Evolutionary conservation across 1,140 invertebrate genomes (phyloP).

Genomic region (Drosophila mauritiana): DNA sequence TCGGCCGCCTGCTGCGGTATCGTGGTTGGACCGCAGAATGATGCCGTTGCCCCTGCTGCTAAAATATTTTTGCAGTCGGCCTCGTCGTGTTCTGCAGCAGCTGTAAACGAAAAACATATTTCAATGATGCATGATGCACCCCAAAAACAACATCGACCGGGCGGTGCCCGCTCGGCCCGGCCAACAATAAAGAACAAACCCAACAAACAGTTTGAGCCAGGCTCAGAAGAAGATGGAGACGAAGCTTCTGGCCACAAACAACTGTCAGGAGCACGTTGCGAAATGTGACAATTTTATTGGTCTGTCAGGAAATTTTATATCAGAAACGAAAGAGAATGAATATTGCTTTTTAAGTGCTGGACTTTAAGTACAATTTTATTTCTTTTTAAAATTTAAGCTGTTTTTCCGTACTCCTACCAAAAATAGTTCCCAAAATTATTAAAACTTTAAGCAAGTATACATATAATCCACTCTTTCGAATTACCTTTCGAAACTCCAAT

Average conservation of each 20-base stretch:
- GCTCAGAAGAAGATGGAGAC: constrained; percentile 31
- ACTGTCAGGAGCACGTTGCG: constrained; percentile 64
- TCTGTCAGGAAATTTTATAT: constrained; percentile 45
- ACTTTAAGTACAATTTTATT: not conserved
- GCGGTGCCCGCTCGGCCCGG: constrained; percentile 16
- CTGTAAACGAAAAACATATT: constrained; percentile 69
- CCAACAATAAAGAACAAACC: constrained; percentile 51
- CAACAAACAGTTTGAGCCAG: constrained; percentile 41
- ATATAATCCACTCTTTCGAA: not conserved
- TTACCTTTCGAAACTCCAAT: not conserved
- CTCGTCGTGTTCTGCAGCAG: constrained; percentile 42
- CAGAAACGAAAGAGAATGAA: constrained; percentile 19
- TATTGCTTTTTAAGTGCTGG: constrained; percentile 6
- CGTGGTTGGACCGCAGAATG: constrained; percentile 44
- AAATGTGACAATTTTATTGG: constrained; percentile 79
- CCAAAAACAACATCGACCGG: constrained; percentile 58
- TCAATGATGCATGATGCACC: constrained; percentile 65
- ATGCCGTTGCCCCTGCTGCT: constrained; percentile 28
- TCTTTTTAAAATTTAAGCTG: not conserved
- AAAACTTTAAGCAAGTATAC: no score
- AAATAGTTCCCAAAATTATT: no score
- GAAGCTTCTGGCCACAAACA: constrained; percentile 44
- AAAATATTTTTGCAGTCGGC: constrained; percentile 53
- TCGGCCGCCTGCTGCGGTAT: constrained; percentile 69
- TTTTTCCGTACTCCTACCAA: no score